Evolutionary conservation across 2,888 invertebrate genomes (phyloP), one percentile per base, ranked within the genome.

Genomic region (Scelioninae gen. 2): DNA sequence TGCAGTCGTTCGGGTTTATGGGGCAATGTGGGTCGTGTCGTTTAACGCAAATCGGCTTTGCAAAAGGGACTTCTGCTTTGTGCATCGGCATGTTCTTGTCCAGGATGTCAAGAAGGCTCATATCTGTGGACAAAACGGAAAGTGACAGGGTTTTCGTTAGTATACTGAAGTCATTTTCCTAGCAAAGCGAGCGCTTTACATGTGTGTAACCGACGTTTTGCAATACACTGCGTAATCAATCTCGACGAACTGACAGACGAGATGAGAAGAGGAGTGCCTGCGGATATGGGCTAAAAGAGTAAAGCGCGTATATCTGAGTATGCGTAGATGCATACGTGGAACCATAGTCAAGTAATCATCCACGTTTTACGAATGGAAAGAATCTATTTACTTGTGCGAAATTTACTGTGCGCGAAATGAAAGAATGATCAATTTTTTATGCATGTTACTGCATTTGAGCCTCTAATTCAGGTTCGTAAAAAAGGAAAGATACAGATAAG

Each of bases 221-320:
- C 46, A 68, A 43, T 52, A 60, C 60, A 50, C 28, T 46, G 53
- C 35, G 52, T 69, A 69, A 69, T 69, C 46, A 69, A 69, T 69
- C 61, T 69, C 61, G 61, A 61, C 61, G 61, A 55, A 19, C 35
- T 68, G 68, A 68, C 68, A 31, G 43, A 52, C 50, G 33, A 55
- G 57, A 57, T 61, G 60, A 69, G 61, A 53, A 53, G 57, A 55
- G 53, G 33, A 43, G 35, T 25, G 53, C 67, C 50, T 41, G 33
- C 57, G 58, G 67, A 50, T 57, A 50, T 16, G 35, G 16, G 22
- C 25, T 37, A 41, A 58, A 67, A 67, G 57, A 50, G 58, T 58
- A 28, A 46, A 46, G 28, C 15, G 15, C 46, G 7, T 28, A 6
- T 43, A 43, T 18, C 33, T 16, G 13, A 16, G 22, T 22, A 22